A percentile compares a stretch with the other conserved stretches of the same genome.
These are phyloP conservation scores for Apogon hyalosoma DNA, from an alignment of 2,797 vertebrate species.

Conservation along the genomic window DNA sequence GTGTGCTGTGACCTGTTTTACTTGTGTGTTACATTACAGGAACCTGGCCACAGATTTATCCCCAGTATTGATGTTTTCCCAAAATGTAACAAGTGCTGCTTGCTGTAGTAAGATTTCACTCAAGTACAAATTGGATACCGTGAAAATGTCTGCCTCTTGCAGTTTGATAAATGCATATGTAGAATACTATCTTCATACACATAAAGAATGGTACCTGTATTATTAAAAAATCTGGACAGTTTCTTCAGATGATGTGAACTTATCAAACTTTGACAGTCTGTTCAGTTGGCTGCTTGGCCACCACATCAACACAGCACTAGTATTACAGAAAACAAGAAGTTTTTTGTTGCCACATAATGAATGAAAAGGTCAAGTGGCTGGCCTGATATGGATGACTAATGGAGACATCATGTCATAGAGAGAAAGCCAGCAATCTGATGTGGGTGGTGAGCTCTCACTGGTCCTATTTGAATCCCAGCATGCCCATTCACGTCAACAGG, in stretches of 20 bases:
- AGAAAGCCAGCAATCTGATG: slow-evolving; percentile 31
- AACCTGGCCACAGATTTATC: slow-evolving; percentile 43
- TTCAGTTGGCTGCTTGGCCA: slow-evolving; percentile 6
- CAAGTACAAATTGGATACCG: neutral
- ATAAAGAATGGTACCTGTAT: neutral
- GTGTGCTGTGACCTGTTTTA: slow-evolving; percentile 77
- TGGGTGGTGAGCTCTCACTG: slow-evolving; percentile 47
- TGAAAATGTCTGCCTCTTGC: neutral
- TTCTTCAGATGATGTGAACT: neutral
- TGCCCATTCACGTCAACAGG: slow-evolving; percentile 27
- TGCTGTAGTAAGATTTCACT: slow-evolving; percentile 1
- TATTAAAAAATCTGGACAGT: neutral
- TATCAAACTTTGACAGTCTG: slow-evolving; percentile 4
- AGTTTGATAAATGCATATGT: neutral
- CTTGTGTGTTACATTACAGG: slow-evolving; percentile 68
- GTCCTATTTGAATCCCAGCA: slow-evolving; percentile 49
- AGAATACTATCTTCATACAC: neutral
- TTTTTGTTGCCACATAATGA: slow-evolving; percentile 58
- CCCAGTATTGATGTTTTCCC: slow-evolving; percentile 22
- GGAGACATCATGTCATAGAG: slow-evolving; percentile 61
- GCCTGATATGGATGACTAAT: slow-evolving; percentile 65
- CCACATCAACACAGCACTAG: slow-evolving; percentile 17
- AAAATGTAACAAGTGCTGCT: slow-evolving; percentile 7
- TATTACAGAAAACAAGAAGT: slow-evolving; percentile 58
- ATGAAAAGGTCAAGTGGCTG: slow-evolving; percentile 71